Evolutionary conservation across 2,113 vertebrate genomes (phyloP).

Genomic region (Centropristis striata): DNA sequence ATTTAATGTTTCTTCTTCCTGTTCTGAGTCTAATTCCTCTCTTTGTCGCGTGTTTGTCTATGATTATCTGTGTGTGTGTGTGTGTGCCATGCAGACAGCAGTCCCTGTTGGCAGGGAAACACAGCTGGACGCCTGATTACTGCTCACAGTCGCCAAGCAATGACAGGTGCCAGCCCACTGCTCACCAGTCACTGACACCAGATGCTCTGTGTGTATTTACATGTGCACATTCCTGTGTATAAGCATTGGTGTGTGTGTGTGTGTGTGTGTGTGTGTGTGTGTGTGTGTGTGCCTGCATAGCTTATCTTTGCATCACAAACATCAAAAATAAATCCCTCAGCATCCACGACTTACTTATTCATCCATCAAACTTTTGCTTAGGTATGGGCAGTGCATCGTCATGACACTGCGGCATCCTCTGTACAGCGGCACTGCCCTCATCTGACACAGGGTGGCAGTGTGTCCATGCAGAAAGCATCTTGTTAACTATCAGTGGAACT

Average conservation of each 20-base stretch:
- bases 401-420: constrained; percentile 55
- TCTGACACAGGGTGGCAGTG: constrained; percentile 78
- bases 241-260: no score
- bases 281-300: no score
- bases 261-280: neutral
- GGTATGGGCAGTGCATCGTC: constrained; percentile 9
- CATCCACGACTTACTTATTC: constrained; percentile 12
- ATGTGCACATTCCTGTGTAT: constrained; percentile 14
- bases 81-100: constrained; percentile 53
- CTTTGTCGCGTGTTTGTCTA: neutral
- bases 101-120: constrained; percentile 65
- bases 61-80: constrained; percentile 20
- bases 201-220: constrained; percentile 56
- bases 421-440: constrained; percentile 49
- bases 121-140: constrained; percentile 80
- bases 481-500: neutral
- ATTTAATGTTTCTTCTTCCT: neutral
- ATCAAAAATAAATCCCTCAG: constrained; percentile 10
- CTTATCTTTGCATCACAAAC: neutral
- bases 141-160: constrained; percentile 63
- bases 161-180: constrained; percentile 79
- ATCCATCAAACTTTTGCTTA: constrained; percentile 43
- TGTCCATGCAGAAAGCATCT: constrained; percentile 40
- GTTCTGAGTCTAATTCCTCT: constrained; percentile 1
- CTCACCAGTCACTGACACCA: constrained; percentile 75